Conservation (phyloP, 23 tunicate species). For the Diplosoma virens region DNA sequence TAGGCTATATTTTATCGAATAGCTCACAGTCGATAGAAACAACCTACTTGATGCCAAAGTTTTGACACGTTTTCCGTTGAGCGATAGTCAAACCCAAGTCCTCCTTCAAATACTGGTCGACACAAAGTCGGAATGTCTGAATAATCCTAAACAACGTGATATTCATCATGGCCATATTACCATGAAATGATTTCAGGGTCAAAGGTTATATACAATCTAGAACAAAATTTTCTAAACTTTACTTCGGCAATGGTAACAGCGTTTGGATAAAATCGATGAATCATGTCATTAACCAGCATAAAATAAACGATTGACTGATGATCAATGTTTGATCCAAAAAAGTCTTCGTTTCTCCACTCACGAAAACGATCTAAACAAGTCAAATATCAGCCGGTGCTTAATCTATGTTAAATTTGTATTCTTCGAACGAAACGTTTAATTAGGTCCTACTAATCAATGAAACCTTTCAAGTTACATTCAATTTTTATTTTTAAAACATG, state of each 20-base stretch:
- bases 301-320: conserved; percentile 73
- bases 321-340: conserved; percentile 73
- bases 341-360: conserved; percentile 52
- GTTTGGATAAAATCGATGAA: conserved; percentile 68
- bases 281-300: conserved; percentile 78
- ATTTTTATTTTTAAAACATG: neutral
- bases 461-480: no score
- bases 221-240: neutral
- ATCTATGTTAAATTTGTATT: neutral
- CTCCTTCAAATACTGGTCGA: conserved; percentile 91
- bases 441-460: no score
- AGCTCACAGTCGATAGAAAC: no score
- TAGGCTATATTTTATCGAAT: no score
- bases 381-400: neutral
- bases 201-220: neutral
- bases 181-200: neutral
- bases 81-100: conserved; percentile 91
- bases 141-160: conserved; percentile 51
- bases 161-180: no score
- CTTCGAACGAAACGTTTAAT: no score
- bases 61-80: conserved; percentile 69
- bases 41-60: conserved; percentile 71
- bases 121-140: conserved; percentile 93
- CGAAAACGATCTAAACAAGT: conserved; percentile 40
- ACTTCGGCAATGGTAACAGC: conserved; percentile 83